phyloP scores from a whole-genome alignment of 2,113 vertebrate genomes.

The Esox niger region DNA sequence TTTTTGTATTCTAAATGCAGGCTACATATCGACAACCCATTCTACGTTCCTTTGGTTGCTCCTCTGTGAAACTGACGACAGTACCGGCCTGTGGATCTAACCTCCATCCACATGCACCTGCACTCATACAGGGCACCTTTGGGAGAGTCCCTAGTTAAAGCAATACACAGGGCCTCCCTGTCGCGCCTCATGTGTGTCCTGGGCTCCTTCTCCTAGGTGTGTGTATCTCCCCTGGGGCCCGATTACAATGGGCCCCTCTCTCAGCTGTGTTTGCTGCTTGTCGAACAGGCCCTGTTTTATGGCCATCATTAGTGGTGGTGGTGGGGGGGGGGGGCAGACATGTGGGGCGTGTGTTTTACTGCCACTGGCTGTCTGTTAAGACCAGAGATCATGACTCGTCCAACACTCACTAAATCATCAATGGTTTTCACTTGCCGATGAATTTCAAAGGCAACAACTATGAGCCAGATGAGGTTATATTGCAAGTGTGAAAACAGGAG shows the following conservation, averaged over 20 bases:
- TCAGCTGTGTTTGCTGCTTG: slow-evolving; percentile 71
- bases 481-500: not conserved
- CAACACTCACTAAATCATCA: slow-evolving; percentile 65
- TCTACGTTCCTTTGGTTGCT: not conserved
- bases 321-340: no score
- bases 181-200: slow-evolving; percentile 63
- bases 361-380: slow-evolving; percentile 75
- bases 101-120: slow-evolving; percentile 62
- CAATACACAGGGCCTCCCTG: slow-evolving; percentile 49
- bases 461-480: slow-evolving; percentile 16
- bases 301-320: slow-evolving; percentile 71
- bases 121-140: slow-evolving; percentile 33
- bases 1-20: no score
- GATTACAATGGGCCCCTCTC: slow-evolving; percentile 64
- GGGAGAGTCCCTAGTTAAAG: slow-evolving; percentile 31
- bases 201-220: slow-evolving; percentile 49
- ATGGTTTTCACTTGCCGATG: slow-evolving; percentile 24
- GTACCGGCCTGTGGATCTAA: slow-evolving; percentile 28
- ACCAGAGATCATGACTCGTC: slow-evolving; percentile 65
- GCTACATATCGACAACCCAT: not conserved
- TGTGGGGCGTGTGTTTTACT: slow-evolving; percentile 74
- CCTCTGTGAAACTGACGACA: not conserved
- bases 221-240: slow-evolving; percentile 61
- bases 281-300: slow-evolving; percentile 70
- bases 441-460: slow-evolving; percentile 25